A percentile compares a stretch with the other conserved stretches of the same genome.
These are phyloP conservation scores for Lepas anatifera DNA, from an alignment of 2,888 invertebrate species.

Conservation along the genomic window DNA sequence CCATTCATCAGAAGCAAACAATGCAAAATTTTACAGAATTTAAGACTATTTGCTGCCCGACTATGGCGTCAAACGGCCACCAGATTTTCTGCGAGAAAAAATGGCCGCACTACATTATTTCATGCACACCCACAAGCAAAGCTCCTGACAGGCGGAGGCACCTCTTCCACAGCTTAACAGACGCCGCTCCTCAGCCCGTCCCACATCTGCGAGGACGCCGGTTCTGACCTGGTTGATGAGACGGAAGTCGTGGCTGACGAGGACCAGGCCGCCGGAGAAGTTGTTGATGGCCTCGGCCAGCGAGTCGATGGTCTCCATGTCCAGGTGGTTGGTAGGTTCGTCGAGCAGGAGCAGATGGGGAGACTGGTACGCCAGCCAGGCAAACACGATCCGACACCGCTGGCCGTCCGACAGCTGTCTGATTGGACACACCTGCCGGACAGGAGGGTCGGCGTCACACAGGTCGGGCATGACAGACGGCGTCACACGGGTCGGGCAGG, in stretches of 20 bases:
- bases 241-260: slow-evolving; percentile 99
- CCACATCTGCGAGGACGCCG: neutral
- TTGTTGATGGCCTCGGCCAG: slow-evolving; percentile 94
- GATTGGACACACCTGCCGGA: slow-evolving; percentile 78
- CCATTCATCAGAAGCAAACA: too few relatives aligned
- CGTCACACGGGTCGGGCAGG: too few relatives aligned
- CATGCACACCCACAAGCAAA: neutral
- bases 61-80: neutral
- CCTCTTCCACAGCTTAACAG: neutral
- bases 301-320: slow-evolving; percentile 97
- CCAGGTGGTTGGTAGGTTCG: slow-evolving; percentile 87
- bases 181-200: too few relatives aligned
- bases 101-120: neutral
- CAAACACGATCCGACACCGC: slow-evolving; percentile 95
- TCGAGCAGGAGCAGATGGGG: slow-evolving; percentile 40
- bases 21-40: too few relatives aligned
- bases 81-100: neutral
- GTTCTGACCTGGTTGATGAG: slow-evolving; percentile 85
- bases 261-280: slow-evolving; percentile 95
- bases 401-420: slow-evolving; percentile 94
- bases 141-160: neutral
- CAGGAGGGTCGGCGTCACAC: too few relatives aligned
- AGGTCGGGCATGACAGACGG: too few relatives aligned
- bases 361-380: slow-evolving; percentile 84
- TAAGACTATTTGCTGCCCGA: neutral